A percentile compares a stretch with the other conserved stretches of the same genome.
These are phyloP conservation scores for Trissolcus brochymenae DNA, from an alignment of 2,888 invertebrate genomes.

Conservation along the genomic window DNA sequence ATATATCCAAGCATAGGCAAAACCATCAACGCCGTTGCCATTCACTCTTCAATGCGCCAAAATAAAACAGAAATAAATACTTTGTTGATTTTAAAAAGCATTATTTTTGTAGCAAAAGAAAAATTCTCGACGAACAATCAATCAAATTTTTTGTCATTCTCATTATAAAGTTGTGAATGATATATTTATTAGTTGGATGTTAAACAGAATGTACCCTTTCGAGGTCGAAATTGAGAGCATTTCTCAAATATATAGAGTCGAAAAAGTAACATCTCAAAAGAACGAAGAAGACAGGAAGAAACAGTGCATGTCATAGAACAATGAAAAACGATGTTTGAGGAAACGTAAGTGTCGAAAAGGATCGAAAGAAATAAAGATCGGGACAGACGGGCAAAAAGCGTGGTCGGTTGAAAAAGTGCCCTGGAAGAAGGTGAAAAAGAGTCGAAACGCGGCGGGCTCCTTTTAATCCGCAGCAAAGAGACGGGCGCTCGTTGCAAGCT, in stretches of 20 bases:
- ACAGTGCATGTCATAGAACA: conserved; percentile 1
- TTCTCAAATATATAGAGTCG: too few relatives aligned
- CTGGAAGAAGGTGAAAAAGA: conserved; percentile 35
- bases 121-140: too few relatives aligned
- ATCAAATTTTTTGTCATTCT: too few relatives aligned
- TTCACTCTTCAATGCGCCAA: background rate
- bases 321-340: background rate
- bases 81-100: too few relatives aligned
- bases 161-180: too few relatives aligned
- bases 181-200: too few relatives aligned
- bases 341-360: conserved; percentile 45
- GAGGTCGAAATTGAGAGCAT: too few relatives aligned
- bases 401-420: conserved; percentile 29
- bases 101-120: too few relatives aligned
- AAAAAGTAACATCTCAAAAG: too few relatives aligned
- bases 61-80: too few relatives aligned
- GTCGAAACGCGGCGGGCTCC: conserved; percentile 54
- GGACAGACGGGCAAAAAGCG: conserved; percentile 40
- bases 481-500: conserved; percentile 49
- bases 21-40: background rate
- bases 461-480: conserved; percentile 59
- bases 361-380: conserved; percentile 23
- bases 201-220: too few relatives aligned
- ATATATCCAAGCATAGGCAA: background rate
- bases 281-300: too few relatives aligned